Evolutionary conservation across 2,797 vertebrate species (phyloP), one percentile per base, ranked within the genome.

Genomic region (Odontamblyopus rebecca): DNA sequence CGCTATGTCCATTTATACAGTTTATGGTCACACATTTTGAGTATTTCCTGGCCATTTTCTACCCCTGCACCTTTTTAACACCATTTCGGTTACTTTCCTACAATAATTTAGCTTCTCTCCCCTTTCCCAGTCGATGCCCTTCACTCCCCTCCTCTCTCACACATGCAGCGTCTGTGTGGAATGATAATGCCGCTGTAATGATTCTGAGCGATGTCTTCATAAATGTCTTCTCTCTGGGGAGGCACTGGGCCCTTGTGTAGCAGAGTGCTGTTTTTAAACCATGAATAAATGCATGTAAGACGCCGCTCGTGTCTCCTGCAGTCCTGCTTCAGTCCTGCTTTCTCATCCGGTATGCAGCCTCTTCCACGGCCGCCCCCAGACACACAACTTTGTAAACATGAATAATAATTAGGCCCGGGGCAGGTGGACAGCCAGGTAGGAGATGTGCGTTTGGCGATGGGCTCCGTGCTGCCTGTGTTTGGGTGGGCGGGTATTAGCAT

Each of bases 311-410:
- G 5, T 79, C 78, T 76, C 79, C 78, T 41, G 84, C 81, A 57
- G 23, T 82, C 80, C 85, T 88, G 89, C 91, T 89, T 89, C 81
- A 27, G 23, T 82, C 80, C 85, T 88, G 89, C 91, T 89, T 89
- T 88, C 91, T 91, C 88, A 92, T 94, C 88, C 85, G 74, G 68
- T 77, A 93, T 93, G 91, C 88, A 81, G 86, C 86, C 63, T 85
- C 73, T 84, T 86, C 78, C 67, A 82, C 54, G 32, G 82, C 77
- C 89, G 8, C 92, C 93, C 93, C 92, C n/a, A 62, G 92, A 93
- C 93, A 93, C 83, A 89, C 86, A 93, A 92, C 90, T 94, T 91
- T 93, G 92, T 94, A 92, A 94, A 94, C 93, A 94, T 90, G 94
- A 94, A 94, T 94, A 94, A 93, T 93, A 93, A 94, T 94, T 92